phyloP scores from a whole-genome alignment of 2,888 invertebrate species.

The Noctua fimbriata region DNA sequence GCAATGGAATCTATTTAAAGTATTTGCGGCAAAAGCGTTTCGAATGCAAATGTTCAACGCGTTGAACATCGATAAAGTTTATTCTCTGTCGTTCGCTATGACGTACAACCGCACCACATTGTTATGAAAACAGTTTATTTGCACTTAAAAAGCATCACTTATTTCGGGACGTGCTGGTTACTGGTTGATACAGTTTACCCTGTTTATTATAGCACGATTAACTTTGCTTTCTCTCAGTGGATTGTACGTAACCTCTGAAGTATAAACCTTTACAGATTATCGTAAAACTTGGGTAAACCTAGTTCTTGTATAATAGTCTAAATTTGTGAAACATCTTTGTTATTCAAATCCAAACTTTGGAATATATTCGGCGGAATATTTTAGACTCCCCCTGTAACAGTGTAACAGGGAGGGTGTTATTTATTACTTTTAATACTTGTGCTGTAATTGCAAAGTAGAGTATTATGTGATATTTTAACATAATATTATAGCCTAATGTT shows the following conservation, averaged over 20 bases:
- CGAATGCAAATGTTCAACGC: constrained; percentile 42
- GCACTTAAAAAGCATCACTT: constrained; percentile 35
- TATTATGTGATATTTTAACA: constrained; percentile 16
- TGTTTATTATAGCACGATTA: constrained; percentile 14
- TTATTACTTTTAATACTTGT: constrained; percentile 32
- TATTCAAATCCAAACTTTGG: constrained; percentile 44
- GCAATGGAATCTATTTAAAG: constrained; percentile 36
- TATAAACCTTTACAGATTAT: constrained; percentile 9
- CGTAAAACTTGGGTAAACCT: constrained; percentile 16
- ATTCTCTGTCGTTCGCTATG: constrained; percentile 54
- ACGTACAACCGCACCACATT: constrained; percentile 56
- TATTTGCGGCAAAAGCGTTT: constrained; percentile 41
- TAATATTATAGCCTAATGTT: constrained; percentile 3
- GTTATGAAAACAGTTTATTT: constrained; percentile 65
- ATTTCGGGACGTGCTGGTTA: constrained; percentile 13
- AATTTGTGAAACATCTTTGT: constrained; percentile 37
- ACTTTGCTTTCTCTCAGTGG: constrained; percentile 9
- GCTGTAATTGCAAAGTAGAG: constrained; percentile 30
- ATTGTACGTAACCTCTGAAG: constrained; percentile 22
- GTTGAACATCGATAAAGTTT: constrained; percentile 68
- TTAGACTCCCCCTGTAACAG: constrained; percentile 12
- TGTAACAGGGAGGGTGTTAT: constrained; percentile 17
- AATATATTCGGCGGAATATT: constrained; percentile 24
- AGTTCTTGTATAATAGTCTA: constrained; percentile 18
- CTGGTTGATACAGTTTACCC: constrained; percentile 5